Base-by-base conservation (phyloP, 2,888 invertebrate genomes). In the Vannuccia rotundouncinata region DNA sequence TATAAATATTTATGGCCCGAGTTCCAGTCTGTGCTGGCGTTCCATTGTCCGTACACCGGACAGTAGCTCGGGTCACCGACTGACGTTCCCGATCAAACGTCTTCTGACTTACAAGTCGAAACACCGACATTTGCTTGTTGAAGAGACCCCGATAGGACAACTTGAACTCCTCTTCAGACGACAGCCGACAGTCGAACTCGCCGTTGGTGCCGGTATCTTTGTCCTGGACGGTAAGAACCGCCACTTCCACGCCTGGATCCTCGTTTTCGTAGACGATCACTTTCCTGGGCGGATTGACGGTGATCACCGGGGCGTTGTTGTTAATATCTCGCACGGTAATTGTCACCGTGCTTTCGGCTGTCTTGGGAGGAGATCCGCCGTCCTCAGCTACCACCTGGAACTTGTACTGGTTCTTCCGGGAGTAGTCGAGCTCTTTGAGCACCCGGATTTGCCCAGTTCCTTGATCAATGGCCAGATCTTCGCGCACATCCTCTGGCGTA, bases 291-390 rank as follows among this genome's bases (percentile, higher is more conserved):
- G 66, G 66, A 29, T 79, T 79, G 1, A 74, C 45, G 1, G 29
- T 73, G 45, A 80, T 79, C 17, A 60, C 29, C 27, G 80, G 80
- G 10, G 45, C n/a, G 59, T 80, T 79, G 73, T 80, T 78, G 79
- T 80, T 80, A 1, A 80, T 45, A 22, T 80, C 80, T 17, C 79
- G 80, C 1, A 80, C 45, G 27, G 22, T 28, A 10, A 80, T 80
- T 17, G 59, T 29, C 17, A 80, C 73, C n/a, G 79, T 45, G 0
- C 60, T 66, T n/a, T 45, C 59, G 25, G 77, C 31, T 5, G 80
- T 60, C 25, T 28, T 28, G 1, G 80, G 45, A 5, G 80, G 80
- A 1, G 60, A 60, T 0, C 80, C 80, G 1, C 80, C 80, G 31
- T 80, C 80, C 17, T 45, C 27, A 28, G 80, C 80, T 1, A 80